Percentiles rank a stretch among this genome's conserved stretches.
Conservation (phyloP, 1,140 invertebrate genomes). For the Diprion similis region DNA sequence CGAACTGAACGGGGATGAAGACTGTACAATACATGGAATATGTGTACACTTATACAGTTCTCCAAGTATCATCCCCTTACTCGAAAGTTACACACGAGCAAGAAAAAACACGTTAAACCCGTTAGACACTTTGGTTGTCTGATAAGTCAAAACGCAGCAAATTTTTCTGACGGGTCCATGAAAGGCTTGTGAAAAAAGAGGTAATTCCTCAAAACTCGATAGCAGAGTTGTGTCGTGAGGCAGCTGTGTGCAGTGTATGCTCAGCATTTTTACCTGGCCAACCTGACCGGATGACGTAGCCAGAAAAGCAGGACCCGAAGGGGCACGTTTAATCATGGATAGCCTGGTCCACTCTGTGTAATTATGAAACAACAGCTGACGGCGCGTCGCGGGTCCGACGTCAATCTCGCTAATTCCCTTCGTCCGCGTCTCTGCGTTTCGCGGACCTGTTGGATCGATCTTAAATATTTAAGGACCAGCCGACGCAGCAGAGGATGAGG, state of each 20-base stretch:
- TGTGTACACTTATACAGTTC: no score
- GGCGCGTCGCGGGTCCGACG: not conserved
- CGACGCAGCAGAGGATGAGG: no score
- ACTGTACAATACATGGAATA: no score
- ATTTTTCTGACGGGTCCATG: not conserved
- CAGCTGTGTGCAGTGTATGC: not conserved
- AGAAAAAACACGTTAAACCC: no score
- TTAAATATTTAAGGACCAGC: not conserved
- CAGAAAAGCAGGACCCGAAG: slow-evolving; percentile 1
- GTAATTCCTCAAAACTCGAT: not conserved
- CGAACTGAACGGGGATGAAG: no score
- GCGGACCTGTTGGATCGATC: no score
- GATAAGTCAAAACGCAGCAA: not conserved
- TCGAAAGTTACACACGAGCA: no score
- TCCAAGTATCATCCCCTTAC: no score
- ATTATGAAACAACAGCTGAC: slow-evolving; percentile 13
- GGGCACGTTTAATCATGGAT: slow-evolving; percentile 13
- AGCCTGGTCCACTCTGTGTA: slow-evolving; percentile 10
- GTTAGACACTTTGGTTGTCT: no score
- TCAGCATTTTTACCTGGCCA: not conserved
- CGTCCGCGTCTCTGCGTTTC: no score
- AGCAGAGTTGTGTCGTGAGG: not conserved
- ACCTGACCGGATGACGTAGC: not conserved
- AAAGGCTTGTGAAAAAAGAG: not conserved
- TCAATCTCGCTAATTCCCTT: not conserved